These are phyloP conservation scores for Dinoponera quadriceps DNA, from an alignment of 1,140 invertebrate species.

Conservation along the genomic window DNA sequence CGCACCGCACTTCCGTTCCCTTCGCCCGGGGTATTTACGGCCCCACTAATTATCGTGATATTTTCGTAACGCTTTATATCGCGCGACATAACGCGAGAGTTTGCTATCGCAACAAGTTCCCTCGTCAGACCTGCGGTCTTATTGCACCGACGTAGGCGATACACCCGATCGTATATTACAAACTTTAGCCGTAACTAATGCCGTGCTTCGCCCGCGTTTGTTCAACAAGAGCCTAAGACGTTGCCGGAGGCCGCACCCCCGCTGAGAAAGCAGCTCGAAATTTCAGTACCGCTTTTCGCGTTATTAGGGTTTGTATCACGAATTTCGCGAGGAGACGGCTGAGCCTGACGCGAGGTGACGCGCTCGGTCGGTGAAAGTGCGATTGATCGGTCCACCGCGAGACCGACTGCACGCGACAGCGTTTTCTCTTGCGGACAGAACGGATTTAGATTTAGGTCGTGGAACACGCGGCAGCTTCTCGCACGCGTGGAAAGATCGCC, in stretches of 20 bases:
- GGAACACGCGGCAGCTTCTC: too few species aligned
- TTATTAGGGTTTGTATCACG: slow-evolving; percentile 57
- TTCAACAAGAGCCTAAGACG: slow-evolving; percentile 64
- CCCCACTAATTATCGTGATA: slow-evolving; percentile 42
- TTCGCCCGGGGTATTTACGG: slow-evolving; percentile 33
- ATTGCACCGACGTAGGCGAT: slow-evolving; percentile 67
- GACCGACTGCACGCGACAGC: too few species aligned
- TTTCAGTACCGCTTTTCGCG: slow-evolving; percentile 55
- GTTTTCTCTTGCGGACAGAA: too few species aligned
- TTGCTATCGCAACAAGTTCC: slow-evolving; percentile 71
- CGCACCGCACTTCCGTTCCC: background rate
- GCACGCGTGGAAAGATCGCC: too few species aligned
- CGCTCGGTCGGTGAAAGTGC: too few species aligned
- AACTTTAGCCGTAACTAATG: slow-evolving; percentile 74
- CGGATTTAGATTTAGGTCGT: too few species aligned
- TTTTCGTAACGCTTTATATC: slow-evolving; percentile 36
- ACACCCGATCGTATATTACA: slow-evolving; percentile 73
- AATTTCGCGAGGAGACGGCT: too few species aligned
- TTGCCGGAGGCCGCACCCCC: slow-evolving; percentile 43
- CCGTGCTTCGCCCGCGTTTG: slow-evolving; percentile 68
- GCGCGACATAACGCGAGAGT: slow-evolving; percentile 50
- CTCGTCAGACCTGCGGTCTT: slow-evolving; percentile 69
- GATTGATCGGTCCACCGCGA: too few species aligned
- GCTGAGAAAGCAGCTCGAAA: slow-evolving; percentile 47
- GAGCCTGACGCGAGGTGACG: too few species aligned